Evolutionary conservation across 2,888 invertebrate species (phyloP).

Genomic region (Drosophila falleni): DNA sequence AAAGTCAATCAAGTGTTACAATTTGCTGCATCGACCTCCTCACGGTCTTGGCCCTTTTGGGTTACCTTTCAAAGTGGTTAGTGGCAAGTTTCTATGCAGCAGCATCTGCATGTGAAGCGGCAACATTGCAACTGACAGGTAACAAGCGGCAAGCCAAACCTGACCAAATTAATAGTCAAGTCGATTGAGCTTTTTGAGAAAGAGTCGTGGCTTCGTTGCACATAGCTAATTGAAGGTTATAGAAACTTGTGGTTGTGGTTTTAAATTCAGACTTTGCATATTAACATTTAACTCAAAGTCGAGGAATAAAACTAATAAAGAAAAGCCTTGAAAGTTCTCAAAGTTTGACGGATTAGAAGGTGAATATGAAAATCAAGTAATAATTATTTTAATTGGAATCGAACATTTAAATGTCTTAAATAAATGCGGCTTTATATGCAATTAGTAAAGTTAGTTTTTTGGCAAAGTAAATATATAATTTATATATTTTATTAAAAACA

Average conservation of each 20-base stretch:
- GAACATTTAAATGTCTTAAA: no score
- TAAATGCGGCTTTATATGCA: no score
- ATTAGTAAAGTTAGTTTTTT: no score
- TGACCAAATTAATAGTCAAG: slow-evolving; percentile 26
- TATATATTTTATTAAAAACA: no score
- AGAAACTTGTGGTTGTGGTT: not conserved
- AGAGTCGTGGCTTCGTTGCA: slow-evolving; percentile 10
- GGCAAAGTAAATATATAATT: no score
- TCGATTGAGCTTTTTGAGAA: slow-evolving; percentile 2
- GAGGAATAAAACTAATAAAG: not conserved
- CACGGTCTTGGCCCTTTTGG: not conserved
- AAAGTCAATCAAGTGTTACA: slow-evolving; percentile 80
- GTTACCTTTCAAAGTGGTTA: slow-evolving; percentile 35
- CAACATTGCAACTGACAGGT: slow-evolving; percentile 71
- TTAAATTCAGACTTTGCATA: not conserved
- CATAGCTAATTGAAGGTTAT: slow-evolving; percentile 16
- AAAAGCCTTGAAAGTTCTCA: not conserved
- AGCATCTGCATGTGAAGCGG: slow-evolving; percentile 67
- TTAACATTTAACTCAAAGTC: not conserved
- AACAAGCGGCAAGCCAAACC: slow-evolving; percentile 21
- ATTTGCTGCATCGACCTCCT: slow-evolving; percentile 43
- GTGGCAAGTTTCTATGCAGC: slow-evolving; percentile 22
- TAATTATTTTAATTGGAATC: no score
- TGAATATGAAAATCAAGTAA: no score
- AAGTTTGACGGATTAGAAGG: no score